A percentile compares a stretch with the other conserved stretches of the same genome.
Conservation (phyloP, 64 coral and sea anemone genomes). For the Dendrophyllia cribrosa region DNA sequence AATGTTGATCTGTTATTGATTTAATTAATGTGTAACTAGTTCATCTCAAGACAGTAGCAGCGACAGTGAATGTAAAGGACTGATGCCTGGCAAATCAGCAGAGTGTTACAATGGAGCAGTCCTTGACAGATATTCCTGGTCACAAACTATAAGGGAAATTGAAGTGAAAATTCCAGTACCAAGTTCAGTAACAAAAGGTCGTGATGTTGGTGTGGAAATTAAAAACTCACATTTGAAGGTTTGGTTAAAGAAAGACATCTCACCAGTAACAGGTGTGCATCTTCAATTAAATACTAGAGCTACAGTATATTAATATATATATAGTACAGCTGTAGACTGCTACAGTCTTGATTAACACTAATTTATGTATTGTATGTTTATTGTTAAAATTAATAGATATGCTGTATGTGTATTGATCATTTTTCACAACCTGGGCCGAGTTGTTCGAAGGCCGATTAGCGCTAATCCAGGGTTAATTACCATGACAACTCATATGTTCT, state of each 20-base stretch:
- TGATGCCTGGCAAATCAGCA: slow-evolving; percentile 79
- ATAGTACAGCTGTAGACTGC: no score
- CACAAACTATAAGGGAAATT: slow-evolving; percentile 92
- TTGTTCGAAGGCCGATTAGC: no score
- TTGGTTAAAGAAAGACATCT: slow-evolving; percentile 76
- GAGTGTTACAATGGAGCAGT: slow-evolving; percentile 97
- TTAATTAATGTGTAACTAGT: no score
- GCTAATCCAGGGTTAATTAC: no score
- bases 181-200: slow-evolving; percentile 70
- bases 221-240: slow-evolving; percentile 84
- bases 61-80: slow-evolving; percentile 36
- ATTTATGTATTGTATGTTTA: no score
- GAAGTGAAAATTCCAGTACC: slow-evolving; percentile 92
- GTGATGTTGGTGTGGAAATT: slow-evolving; percentile 96
- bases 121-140: slow-evolving; percentile 93
- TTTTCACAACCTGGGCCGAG: no score
- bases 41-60: neutral
- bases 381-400: no score
- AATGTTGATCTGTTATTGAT: no score
- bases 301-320: no score
- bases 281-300: neutral
- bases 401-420: no score
- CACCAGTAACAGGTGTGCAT: slow-evolving; percentile 54
- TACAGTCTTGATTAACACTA: neutral
- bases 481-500: no score